Base-by-base conservation (phyloP, 2,888 invertebrate genomes). In the Acronicta psi region DNA sequence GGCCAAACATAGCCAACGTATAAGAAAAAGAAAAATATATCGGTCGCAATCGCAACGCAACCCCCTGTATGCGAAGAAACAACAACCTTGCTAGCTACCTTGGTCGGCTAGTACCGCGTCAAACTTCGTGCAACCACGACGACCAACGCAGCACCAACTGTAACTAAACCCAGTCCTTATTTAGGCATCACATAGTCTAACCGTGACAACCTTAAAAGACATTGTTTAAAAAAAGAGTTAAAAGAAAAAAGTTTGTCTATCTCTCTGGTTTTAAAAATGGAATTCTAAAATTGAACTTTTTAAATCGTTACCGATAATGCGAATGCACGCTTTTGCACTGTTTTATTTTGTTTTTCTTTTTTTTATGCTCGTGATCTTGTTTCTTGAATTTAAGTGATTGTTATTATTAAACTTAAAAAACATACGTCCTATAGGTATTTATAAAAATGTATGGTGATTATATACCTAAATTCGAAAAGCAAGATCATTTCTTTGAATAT, bases 51-150 rank as follows among this genome's bases (percentile, higher is more conserved):
- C 3, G 34, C 49, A 41, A 59, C 37, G 43, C 56, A 79, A 29
- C 77, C 75, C 25, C 76, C 81, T 87, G 78, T 78, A 77, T 59
- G 18, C 58, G 64, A 82, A 84, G 85, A 82, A 75, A 66, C 59
- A 52, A 42, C 72, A 81, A 80, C 81, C 81, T 78, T 80, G 78
- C 75, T 65, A 58, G 62, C 78, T 64, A 77, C 80, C 73, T 78
- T 77, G 68, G 43, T 25, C 49, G 34, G 45, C 78, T 79, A 86
- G 86, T 86, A 74, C 82, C 87, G 87, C 85, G 87, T 59, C 75
- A 72, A 68, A 61, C 79, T 49, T 61, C 81, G 78, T 65, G 62
- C 77, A 60, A 65, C 68, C 31, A 67, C 72, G 68, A 80, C 82
- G 80, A 71, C 69, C 59, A 59, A 58, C 59, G 41, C 69, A 80